Conservation (phyloP, 23 tunicate genomes). For the Styela plicata region DNA sequence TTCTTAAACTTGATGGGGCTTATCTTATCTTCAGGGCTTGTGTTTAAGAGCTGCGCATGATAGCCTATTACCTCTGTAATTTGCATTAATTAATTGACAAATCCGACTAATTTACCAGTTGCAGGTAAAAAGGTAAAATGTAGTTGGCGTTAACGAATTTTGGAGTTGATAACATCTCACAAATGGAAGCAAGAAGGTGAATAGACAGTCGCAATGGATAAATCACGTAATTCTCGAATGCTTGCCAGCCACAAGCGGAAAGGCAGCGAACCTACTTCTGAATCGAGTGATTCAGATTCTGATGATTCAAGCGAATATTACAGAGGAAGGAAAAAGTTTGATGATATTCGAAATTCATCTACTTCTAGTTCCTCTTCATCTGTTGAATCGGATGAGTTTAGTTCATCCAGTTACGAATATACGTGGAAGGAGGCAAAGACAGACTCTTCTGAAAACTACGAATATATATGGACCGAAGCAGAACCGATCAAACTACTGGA, state of each 20-base stretch:
- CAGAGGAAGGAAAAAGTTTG: background rate
- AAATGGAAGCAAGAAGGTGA: no score
- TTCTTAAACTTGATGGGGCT: no score
- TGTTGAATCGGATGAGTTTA: background rate
- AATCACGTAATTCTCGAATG: background rate
- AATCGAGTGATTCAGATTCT: background rate
- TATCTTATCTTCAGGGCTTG: no score
- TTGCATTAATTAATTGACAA: no score
- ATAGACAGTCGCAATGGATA: background rate
- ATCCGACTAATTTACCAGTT: no score
- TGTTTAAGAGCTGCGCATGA: no score
- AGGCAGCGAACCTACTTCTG: background rate
- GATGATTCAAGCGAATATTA: background rate
- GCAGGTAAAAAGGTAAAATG: no score
- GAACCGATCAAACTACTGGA: background rate
- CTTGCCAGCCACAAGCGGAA: background rate
- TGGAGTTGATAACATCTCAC: no score
- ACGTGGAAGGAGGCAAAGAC: constrained; percentile 8
- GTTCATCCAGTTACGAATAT: constrained; percentile 21
- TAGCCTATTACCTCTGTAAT: no score
- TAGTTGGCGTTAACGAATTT: no score
- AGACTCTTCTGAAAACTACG: background rate
- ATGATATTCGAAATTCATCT: background rate
- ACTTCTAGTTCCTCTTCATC: background rate
- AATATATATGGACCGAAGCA: constrained; percentile 2